Base-by-base conservation (phyloP, 2,888 invertebrate species). In the Chouioia cunea region DNA sequence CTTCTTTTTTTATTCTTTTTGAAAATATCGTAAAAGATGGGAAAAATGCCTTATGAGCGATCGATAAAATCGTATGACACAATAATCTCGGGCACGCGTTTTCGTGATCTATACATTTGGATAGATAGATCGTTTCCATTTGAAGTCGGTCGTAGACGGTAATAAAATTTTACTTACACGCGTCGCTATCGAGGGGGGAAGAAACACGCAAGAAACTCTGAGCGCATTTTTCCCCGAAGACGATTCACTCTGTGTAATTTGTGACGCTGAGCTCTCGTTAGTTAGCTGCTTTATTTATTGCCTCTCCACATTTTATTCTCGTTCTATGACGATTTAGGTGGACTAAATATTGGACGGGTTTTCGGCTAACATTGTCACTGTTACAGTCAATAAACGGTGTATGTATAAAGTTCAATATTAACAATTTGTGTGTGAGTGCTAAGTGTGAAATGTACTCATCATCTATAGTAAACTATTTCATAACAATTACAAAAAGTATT, bases 151-250 rank as follows among this genome's bases (percentile, higher is more conserved):
- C 14, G 52, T n/a, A 20, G 57, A 43, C 43, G 43, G 73, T 73
- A 73, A 73, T 73, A 73, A 73, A 73, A 73, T 73, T 73, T 73
- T 73, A 65, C 73, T 73, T 67, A 71, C 73, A 65, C 69, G 59
- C 69, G 43, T 71, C 48, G 68, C 50, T 58, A 67, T 47, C n/a
- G 36, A 16, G 44, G 27, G 44, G 60, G 48, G 20, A 23, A 56
- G 71, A 43, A 47, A 54, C 27, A 60, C 44, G 27, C 18, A 16
- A 15, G 47, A n/a, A 65, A 16, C 65, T 58, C 18, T 22, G 14
- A 22, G 58, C 20, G 22, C 58, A 48, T 62, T 66, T 63, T 66
- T 66, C 54, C 59, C 10, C 58, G 20, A 65, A 15, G 50, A 27
- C 62, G 48, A 48, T 15, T 48, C 58, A 20, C 67, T 67, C 22